These are phyloP conservation scores for Coregonus ussuriensis DNA, from an alignment of 2,797 vertebrate genomes.

Conservation along the genomic window DNA sequence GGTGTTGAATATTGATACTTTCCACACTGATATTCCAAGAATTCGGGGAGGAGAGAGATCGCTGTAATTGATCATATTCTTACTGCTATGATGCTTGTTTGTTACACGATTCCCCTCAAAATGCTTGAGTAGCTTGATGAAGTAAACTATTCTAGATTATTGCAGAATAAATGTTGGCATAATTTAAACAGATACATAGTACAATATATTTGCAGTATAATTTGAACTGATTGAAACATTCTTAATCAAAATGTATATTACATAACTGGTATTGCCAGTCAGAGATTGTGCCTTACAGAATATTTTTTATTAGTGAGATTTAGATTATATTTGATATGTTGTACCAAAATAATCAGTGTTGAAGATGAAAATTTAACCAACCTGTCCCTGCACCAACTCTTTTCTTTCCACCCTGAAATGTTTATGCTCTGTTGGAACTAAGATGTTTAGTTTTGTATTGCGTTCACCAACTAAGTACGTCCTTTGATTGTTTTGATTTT, in stretches of 20 bases:
- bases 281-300: constrained; percentile 60
- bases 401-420: background rate
- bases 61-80: background rate
- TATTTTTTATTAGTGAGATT: background rate
- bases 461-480: constrained; percentile 16
- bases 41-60: background rate
- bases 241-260: constrained; percentile 15
- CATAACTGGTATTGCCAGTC: background rate
- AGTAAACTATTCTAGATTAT: background rate
- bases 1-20: background rate
- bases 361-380: background rate
- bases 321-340: background rate
- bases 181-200: constrained; percentile 1
- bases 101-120: background rate
- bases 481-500: constrained; percentile 22
- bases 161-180: background rate
- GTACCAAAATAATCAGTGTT: background rate
- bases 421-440: background rate
- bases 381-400: background rate
- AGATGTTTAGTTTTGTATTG: constrained; percentile 4
- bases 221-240: background rate
- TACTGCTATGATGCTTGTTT: background rate
- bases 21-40: constrained; percentile 10
- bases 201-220: background rate
- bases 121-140: background rate